A percentile compares a stretch with the other conserved stretches of the same genome.
Conservation (phyloP, 1,140 invertebrate species). For the Nasonia giraulti region DNA sequence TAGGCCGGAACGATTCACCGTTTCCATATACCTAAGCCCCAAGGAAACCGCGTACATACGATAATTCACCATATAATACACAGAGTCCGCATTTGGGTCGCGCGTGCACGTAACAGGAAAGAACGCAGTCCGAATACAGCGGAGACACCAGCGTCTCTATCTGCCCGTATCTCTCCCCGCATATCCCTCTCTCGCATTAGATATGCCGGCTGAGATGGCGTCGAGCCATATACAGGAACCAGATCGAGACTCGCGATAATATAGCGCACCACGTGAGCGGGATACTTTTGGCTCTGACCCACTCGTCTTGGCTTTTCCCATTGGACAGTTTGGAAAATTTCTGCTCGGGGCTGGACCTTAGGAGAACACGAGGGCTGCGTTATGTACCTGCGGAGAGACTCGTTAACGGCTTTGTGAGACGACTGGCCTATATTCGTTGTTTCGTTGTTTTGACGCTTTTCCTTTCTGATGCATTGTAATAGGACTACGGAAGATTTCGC, state of each 20-base stretch:
- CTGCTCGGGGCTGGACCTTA: not conserved
- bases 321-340: not conserved
- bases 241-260: not conserved
- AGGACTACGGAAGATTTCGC: not conserved
- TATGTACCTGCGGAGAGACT: not conserved
- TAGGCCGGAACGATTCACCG: no score
- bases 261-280: not conserved
- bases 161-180: not conserved
- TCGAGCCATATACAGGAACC: not conserved
- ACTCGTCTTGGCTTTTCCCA: not conserved
- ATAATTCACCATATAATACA: not conserved
- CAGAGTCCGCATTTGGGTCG: not conserved
- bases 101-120: not conserved
- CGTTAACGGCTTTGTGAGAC: not conserved
- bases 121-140: not conserved
- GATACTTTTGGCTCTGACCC: not conserved
- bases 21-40: no score
- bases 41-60: not conserved
- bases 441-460: constrained; percentile 1
- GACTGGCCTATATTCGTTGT: not conserved
- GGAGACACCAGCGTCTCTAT: not conserved
- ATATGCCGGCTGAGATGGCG: not conserved
- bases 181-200: not conserved
- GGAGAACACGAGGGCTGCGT: not conserved
- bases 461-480: not conserved